Base-by-base conservation (phyloP, 2,888 invertebrate species). In the Hylaea fasciaria region DNA sequence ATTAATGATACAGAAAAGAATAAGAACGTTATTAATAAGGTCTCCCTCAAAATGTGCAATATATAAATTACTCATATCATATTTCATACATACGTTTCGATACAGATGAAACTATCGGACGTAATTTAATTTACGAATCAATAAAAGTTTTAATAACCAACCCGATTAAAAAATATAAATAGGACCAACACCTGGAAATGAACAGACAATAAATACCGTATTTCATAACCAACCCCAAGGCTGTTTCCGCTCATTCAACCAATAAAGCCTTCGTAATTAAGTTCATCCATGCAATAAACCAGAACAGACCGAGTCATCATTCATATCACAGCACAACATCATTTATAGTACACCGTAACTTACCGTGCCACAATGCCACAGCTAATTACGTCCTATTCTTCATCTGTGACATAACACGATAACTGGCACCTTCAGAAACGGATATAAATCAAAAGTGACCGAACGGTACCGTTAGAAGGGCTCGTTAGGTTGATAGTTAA, bases 311-410 rank as follows among this genome's bases (percentile, higher is more conserved):
- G 29, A 59, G 47, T 29, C 48, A 62, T 62, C 47, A 44, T 16
- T 62, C 61, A 62, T 40, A 54, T 37, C 52, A 43, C 11, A 41
- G 46, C 40, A 60, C 22, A 48, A 45, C 52, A 52, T 58, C 52
- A 55, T 50, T 60, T 50, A 55, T 60, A 55, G 32, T 35, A 37
- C 11, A 47, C 48, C 47, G 48, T 56, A 52, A 51, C 44, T 48
- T 61, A 56, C 51, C 47, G 48, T 52, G 56, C 40, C 52, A 53
- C 45, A 57, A 48, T 55, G 40, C 39, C 44, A 45, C 50, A 46
- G 35, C 44, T 62, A 62, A 62, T 62, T 57, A 52, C 51, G 17
- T 48, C 37, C 56, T 52, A 62, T 62, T 56, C 52, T 56, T 62
- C 28, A 56, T 2, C 46, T 40, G 52, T 62, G 61, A 57, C 61